Percentiles rank a stretch among this genome's conserved stretches.
Evolutionary conservation across 2,797 vertebrate genomes (phyloP).

Genomic region (Dryobates pubescens): DNA sequence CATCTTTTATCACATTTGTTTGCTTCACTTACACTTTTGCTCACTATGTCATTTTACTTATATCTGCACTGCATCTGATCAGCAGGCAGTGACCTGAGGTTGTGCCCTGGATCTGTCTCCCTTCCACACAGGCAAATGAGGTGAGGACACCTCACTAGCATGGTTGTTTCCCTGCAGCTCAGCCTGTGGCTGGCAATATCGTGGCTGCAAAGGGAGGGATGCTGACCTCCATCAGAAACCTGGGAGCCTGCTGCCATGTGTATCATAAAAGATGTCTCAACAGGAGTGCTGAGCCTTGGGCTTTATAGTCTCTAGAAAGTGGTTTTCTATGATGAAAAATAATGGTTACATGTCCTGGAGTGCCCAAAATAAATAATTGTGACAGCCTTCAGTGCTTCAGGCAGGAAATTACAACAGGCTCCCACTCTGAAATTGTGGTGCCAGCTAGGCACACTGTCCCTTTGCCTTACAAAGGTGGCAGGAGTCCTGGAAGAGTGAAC

Average conservation of each 20-base stretch:
- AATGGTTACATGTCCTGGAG: not conserved
- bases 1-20: constrained; percentile 10
- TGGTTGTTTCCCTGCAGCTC: not conserved
- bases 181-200: accelerated
- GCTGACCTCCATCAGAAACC: not conserved
- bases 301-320: not conserved
- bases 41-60: not conserved
- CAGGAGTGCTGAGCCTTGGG: not conserved
- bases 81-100: not conserved
- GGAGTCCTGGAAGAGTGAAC: not conserved
- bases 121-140: accelerated
- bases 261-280: not conserved
- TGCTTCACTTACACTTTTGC: not conserved
- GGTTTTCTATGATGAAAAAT: not conserved
- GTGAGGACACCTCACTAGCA: not conserved
- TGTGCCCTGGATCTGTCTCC: not conserved
- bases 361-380: not conserved
- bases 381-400: not conserved
- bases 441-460: not conserved
- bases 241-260: not conserved
- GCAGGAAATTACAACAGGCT: not conserved
- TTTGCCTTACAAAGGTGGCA: not conserved
- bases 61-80: not conserved
- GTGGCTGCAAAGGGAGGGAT: accelerated
- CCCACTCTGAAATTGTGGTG: not conserved